These are phyloP conservation scores for Drosophila vallismaia DNA, from an alignment of 2,888 invertebrate genomes.

Conservation along the genomic window DNA sequence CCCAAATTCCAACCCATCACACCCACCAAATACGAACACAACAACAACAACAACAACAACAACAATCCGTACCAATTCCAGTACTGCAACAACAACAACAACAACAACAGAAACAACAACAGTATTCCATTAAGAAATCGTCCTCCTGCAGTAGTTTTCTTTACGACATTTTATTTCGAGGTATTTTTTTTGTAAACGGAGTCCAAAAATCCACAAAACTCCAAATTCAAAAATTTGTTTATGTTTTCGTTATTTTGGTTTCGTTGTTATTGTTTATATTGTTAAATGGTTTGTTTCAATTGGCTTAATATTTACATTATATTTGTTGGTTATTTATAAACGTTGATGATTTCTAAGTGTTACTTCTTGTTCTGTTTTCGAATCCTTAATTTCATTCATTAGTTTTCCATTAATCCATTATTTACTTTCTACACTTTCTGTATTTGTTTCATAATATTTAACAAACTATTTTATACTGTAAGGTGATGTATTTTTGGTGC, in stretches of 20 bases:
- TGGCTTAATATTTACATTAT: conserved; percentile 42
- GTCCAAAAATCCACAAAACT: conserved; percentile 71
- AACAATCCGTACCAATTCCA: conserved; percentile 40
- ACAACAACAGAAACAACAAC: conserved; percentile 59
- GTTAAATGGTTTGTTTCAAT: conserved; percentile 19
- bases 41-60: conserved; percentile 62
- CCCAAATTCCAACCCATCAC: conserved; percentile 78
- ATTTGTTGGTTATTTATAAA: conserved; percentile 25
- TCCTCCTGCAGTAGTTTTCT: conserved; percentile 85
- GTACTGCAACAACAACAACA: conserved; percentile 32
- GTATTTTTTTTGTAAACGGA: conserved; percentile 83
- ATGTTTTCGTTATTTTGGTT: conserved; percentile 22
- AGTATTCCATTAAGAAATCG: conserved; percentile 84
- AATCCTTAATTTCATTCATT: not conserved
- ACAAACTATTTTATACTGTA: not conserved
- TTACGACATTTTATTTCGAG: conserved; percentile 84
- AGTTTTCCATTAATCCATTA: conserved; percentile 6
- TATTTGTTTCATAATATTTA: conserved; percentile 10
- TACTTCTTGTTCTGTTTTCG: not conserved
- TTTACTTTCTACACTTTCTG: conserved; percentile 22
- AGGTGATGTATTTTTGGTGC: too few species aligned
- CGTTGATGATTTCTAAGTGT: conserved; percentile 29
- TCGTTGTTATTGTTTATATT: conserved; percentile 12
- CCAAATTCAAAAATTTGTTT: conserved; percentile 53
- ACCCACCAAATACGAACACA: conserved; percentile 72